Evolutionary conservation across 2,797 vertebrate genomes (phyloP).

Genomic region (Tiaroga cobitis): DNA sequence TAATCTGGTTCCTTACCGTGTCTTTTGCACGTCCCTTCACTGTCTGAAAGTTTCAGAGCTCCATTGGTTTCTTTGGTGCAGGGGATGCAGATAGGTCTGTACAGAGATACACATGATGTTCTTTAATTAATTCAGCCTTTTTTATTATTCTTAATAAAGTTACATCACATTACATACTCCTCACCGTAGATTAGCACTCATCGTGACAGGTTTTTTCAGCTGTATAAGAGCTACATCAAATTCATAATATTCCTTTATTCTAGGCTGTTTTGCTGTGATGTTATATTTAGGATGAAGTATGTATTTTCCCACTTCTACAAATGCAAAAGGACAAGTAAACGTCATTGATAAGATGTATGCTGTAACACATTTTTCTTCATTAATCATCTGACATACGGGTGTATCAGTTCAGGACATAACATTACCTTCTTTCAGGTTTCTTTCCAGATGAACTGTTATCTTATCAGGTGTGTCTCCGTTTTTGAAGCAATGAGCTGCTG

Average conservation of each 20-base stretch:
- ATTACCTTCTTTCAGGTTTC: neutral
- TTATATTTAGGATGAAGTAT: constrained; percentile 46
- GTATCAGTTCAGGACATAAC: neutral
- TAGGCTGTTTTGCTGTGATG: neutral
- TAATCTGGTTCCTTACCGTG: constrained; percentile 68
- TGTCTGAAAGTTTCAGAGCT: constrained; percentile 67
- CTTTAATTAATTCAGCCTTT: neutral
- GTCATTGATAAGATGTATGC: neutral
- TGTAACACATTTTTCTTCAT: neutral
- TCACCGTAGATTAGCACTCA: constrained; percentile 50
- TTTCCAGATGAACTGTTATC: neutral
- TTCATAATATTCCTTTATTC: constrained; percentile 62
- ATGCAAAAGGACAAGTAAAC: neutral
- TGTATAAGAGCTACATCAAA: constrained; percentile 66
- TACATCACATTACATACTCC: neutral
- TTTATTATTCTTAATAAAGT: neutral
- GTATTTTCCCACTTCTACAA: neutral
- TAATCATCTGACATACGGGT: neutral
- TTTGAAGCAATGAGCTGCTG: constrained; percentile 78
- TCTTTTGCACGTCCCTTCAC: constrained; percentile 59
- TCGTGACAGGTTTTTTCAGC: neutral
- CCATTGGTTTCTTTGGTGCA: constrained; percentile 72
- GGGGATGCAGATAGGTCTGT: constrained; percentile 76
- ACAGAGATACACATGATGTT: neutral
- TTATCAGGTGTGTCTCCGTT: neutral